Evolutionary conservation across 2,113 vertebrate genomes (phyloP), one percentile per base, ranked within the genome.

Genomic region (Osmerus eperlanus): DNA sequence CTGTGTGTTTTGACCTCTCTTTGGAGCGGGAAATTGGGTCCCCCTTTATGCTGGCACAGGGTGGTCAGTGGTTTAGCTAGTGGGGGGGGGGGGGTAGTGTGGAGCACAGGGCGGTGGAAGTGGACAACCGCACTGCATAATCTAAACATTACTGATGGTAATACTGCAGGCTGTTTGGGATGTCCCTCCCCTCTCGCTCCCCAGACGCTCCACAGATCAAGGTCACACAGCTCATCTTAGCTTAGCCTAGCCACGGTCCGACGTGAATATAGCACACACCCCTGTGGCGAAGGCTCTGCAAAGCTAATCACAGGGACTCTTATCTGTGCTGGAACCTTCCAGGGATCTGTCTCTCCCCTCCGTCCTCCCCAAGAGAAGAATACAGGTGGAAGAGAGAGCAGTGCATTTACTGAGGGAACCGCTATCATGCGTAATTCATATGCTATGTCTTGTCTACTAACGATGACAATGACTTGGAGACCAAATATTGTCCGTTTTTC

Each of bases 81-180:
- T 60, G 58, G 11, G 18, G 58, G 0, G 36, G 47, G 16, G 21
- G 54, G 52, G 18, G n/a, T 23, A 23, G 16, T 3, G 80, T 65
- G 65, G 78, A 80, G 69, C 7, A 32, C 47, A 4, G 58, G 85
- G 68, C 68, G 78, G 76, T 9, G 66, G 76, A 64, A 75, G 29
- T 41, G 75, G 67, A 12, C 15, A 75, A 16, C 67, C 60, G 65
- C 13, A 12, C 59, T 11, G n/a, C 62, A 3, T 2, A 23, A 14
- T 29, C 41, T 56, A 2, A 28, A 61, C 71, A 83, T 86, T 84
- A 78, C 61, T 23, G 70, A 87, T 80, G 81, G 63, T 87, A 83
- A 88, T 90, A 47, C 41, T 47, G 41, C 9, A 18, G 80, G 74
- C 61, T 73, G 85, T 75, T 86, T 87, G 83, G 79, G 71, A 78